Evolutionary conservation across 2,797 vertebrate species (phyloP).

Genomic region (Phoxinus dragarum): DNA sequence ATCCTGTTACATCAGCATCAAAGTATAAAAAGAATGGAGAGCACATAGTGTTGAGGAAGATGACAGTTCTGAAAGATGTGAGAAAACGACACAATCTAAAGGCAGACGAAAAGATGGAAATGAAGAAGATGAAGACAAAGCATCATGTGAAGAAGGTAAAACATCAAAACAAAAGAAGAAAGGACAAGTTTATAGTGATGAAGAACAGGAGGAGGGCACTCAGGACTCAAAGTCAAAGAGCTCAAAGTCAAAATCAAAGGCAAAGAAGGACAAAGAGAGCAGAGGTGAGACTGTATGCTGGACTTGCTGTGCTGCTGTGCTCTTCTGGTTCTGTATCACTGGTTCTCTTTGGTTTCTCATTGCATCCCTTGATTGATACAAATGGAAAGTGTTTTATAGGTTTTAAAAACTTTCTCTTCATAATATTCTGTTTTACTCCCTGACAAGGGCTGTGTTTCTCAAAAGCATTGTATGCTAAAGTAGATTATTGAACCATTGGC

Average conservation of each 20-base stretch:
- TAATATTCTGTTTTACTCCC: background rate
- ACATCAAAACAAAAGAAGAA: slow-evolving; percentile 47
- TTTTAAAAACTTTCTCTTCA: background rate
- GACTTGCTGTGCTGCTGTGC: slow-evolving; percentile 35
- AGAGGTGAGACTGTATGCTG: slow-evolving; percentile 74
- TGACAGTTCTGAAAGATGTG: slow-evolving; percentile 18
- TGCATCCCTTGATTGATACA: background rate
- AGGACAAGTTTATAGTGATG: slow-evolving; percentile 61
- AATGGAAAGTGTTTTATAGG: background rate
- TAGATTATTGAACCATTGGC: background rate
- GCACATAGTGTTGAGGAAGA: slow-evolving; percentile 1
- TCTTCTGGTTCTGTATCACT: slow-evolving; percentile 6
- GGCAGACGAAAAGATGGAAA: slow-evolving; percentile 46
- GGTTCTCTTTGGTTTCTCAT: slow-evolving; percentile 14
- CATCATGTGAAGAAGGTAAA: slow-evolving; percentile 50
- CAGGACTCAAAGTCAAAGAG: slow-evolving; percentile 58
- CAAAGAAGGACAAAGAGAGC: slow-evolving; percentile 61
- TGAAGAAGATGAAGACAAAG: slow-evolving; percentile 19
- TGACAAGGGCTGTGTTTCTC: background rate
- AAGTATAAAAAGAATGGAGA: slow-evolving; percentile 32
- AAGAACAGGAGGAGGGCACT: slow-evolving; percentile 64
- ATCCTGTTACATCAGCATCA: slow-evolving; percentile 21
- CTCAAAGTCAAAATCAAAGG: slow-evolving; percentile 38
- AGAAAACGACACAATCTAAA: slow-evolving; percentile 48
- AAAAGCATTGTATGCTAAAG: background rate